Evolutionary conservation across 2,113 vertebrate species (phyloP).

Genomic region (Alexandromys fortis): DNA sequence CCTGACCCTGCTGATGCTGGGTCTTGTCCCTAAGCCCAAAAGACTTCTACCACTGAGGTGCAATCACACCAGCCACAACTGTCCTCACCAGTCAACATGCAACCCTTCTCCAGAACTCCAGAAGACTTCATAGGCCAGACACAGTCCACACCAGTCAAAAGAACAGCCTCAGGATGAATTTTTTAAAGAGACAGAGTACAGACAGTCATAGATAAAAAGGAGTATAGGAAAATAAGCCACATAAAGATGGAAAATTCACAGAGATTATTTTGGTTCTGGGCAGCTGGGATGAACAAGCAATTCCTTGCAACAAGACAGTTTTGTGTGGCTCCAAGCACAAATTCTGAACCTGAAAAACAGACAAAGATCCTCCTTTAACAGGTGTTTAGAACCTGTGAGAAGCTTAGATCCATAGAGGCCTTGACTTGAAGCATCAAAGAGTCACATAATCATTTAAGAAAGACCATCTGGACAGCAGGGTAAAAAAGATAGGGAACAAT

Average conservation of each 20-base stretch:
- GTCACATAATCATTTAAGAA: not conserved
- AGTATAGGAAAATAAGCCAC: no score
- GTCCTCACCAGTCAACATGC: not conserved
- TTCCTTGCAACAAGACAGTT: not conserved
- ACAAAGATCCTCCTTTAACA: not conserved
- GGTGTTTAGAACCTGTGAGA: not conserved
- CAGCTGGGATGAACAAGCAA: fast-evolving
- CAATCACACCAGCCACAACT: not conserved
- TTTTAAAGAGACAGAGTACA: no score
- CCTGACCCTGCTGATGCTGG: not conserved
- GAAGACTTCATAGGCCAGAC: not conserved
- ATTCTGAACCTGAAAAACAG: not conserved
- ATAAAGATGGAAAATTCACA: no score
- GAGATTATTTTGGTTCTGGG: no score
- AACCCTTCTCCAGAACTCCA: not conserved
- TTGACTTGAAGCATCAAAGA: not conserved
- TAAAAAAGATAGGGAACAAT: not conserved
- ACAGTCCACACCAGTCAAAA: not conserved
- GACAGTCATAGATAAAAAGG: no score
- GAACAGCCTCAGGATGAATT: not conserved
- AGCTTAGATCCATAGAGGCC: not conserved
- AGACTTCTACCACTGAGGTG: not conserved
- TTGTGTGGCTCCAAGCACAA: not conserved
- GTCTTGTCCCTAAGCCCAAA: not conserved
- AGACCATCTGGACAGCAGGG: not conserved